A percentile compares a stretch with the other conserved stretches of the same genome.
Evolutionary conservation across 1,140 invertebrate species (phyloP).

Genomic region (Idris sp.): DNA sequence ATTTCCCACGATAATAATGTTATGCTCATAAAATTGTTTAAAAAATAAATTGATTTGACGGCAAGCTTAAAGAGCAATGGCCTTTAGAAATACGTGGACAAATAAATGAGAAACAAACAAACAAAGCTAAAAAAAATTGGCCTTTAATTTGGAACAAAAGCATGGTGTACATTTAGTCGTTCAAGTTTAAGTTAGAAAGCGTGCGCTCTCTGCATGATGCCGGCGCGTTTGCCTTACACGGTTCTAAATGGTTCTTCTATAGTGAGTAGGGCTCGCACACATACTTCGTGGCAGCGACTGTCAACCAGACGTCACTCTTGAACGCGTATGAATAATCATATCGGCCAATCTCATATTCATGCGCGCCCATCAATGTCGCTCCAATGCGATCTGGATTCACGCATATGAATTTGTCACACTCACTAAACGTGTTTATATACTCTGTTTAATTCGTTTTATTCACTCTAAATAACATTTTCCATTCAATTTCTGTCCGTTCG

Average conservation of each 20-base stretch:
- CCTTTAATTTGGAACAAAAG: conserved; percentile 45
- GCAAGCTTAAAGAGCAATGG: too few species aligned
- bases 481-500: conserved; percentile 16
- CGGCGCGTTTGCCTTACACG: conserved; percentile 67
- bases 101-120: too few species aligned
- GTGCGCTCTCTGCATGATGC: conserved; percentile 62
- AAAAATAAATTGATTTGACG: too few species aligned
- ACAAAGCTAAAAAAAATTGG: conserved; percentile 15
- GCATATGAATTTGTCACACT: conserved; percentile 67
- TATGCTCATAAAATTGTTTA: too few species aligned
- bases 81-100: too few species aligned
- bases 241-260: too few species aligned
- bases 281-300: conserved; percentile 64
- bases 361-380: conserved; percentile 56
- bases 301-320: conserved; percentile 69
- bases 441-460: conserved; percentile 61
- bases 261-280: conserved; percentile 48
- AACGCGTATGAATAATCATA: conserved; percentile 74
- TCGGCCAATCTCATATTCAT: conserved; percentile 71
- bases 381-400: conserved; percentile 53
- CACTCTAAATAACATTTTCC: conserved; percentile 49
- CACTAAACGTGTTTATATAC: conserved; percentile 55
- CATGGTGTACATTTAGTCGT: conserved; percentile 35
- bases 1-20: too few species aligned
- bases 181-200: conserved; percentile 57